Conservation (phyloP, 2,888 invertebrate species). For the Drosophila prostipennis region DNA sequence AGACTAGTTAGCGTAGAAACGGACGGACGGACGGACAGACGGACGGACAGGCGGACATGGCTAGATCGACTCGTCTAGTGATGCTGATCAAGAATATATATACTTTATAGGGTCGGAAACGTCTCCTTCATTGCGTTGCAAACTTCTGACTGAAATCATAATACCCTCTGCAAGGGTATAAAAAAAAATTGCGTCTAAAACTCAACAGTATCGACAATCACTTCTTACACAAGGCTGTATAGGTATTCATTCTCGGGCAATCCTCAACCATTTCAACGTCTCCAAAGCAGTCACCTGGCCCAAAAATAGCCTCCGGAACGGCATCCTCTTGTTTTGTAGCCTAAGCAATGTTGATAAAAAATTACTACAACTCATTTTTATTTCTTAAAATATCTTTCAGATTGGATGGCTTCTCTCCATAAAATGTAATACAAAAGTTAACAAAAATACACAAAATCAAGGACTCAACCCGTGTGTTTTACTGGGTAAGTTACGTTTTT, state of each 20-base stretch:
- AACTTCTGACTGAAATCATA: too few relatives aligned
- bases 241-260: slow-evolving; percentile 58
- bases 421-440: slow-evolving; percentile 2
- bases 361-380: too few relatives aligned
- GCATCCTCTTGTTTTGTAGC: slow-evolving; percentile 38
- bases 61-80: too few relatives aligned
- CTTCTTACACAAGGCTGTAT: slow-evolving; percentile 48
- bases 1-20: too few relatives aligned
- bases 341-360: slow-evolving; percentile 11
- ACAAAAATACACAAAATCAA: slow-evolving; percentile 1
- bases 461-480: background rate
- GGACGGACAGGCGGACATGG: too few relatives aligned
- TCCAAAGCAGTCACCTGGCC: slow-evolving; percentile 80
- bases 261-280: slow-evolving; percentile 76
- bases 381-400: background rate
- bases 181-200: too few relatives aligned
- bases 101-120: too few relatives aligned
- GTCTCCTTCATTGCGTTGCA: too few relatives aligned
- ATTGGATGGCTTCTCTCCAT: background rate
- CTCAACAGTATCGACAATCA: background rate
- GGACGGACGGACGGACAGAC: too few relatives aligned
- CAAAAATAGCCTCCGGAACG: slow-evolving; percentile 66
- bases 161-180: too few relatives aligned
- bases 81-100: too few relatives aligned
- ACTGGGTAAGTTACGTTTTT: background rate